Evolutionary conservation across 2,797 vertebrate species (phyloP), one percentile per base, ranked within the genome.

Genomic region (Sphaeramia orbicularis): DNA sequence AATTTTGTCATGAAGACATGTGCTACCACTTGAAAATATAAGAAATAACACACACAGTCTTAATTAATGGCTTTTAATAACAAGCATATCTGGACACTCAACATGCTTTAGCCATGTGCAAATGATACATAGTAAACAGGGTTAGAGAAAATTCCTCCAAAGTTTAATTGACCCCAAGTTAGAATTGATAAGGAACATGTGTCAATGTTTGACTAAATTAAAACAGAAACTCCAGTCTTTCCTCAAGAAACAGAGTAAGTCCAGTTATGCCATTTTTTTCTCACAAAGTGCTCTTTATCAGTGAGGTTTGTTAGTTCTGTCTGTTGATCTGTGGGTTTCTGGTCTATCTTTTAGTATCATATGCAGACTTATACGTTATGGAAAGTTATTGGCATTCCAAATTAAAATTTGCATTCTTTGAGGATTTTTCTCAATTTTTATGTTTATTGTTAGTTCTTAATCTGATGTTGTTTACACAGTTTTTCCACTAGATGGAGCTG

Each of bases 121-220:
- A 88, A 92, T 77, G 19, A 76, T 77, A 84, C 70, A 78, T 70
- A 86, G 73, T 80, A 88, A 86, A 91, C 84, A 50, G 45, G 18
- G 35, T 71, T 58, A 61, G 27, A 77, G 65, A 59, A 73, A 37
- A 27, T 53, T 53, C 27, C 42, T 62, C 47, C 35, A 40, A 24
- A 32, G 53, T 62, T 55, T 8, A 48, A 79, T 55, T 75, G 43
- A 61, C 43, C 83, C 71, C 32, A 50, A 37, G 59, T 4, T n/a
- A 43, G 32, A 54, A 40, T 61, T 45, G 24, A 75, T 10, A 44
- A 48, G 27, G 38, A 76, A 63, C n/a, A 3, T 52, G 16, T 72
- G 49, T 55, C 42, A 65, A 11, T 50, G 58, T 48, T 71, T 32
- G 13, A 52, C 74, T 64, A 49, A 58, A 9, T 65, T 60, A 71